Evolutionary conservation across 2,888 invertebrate species (phyloP).

Genomic region (Coenonympha glycerion): DNA sequence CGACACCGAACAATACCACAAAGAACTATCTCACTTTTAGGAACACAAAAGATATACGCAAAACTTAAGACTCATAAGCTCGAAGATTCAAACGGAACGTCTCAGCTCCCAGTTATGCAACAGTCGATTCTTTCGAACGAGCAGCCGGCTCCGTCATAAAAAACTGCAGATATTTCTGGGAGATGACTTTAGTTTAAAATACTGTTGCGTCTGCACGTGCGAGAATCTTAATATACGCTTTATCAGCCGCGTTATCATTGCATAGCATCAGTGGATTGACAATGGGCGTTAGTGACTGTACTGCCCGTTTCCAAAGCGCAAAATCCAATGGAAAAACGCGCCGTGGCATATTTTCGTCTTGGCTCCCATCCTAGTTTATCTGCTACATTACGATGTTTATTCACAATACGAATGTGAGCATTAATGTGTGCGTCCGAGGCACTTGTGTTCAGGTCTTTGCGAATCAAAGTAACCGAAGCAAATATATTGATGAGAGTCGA

Average conservation of each 20-base stretch:
- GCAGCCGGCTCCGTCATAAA: constrained; percentile 20
- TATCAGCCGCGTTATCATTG: constrained; percentile 40
- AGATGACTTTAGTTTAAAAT: constrained; percentile 21
- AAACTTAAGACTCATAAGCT: constrained; percentile 18
- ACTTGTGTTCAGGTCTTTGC: constrained; percentile 54
- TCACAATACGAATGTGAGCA: constrained; percentile 74
- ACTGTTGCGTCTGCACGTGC: constrained; percentile 7
- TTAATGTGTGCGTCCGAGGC: constrained; percentile 69
- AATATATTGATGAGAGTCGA: constrained; percentile 27
- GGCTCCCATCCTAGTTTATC: constrained; percentile 77
- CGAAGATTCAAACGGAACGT: constrained; percentile 17
- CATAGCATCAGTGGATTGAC: constrained; percentile 53
- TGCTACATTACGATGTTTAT: constrained; percentile 77
- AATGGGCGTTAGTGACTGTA: constrained; percentile 57
- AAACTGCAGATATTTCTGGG: constrained; percentile 28
- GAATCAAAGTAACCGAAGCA: constrained; percentile 25
- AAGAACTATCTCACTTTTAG: constrained; percentile 47
- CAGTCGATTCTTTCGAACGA: constrained; percentile 24
- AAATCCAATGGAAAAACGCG: constrained; percentile 75
- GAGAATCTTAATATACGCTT: constrained; percentile 27
- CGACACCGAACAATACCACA: constrained; percentile 43
- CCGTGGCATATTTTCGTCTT: constrained; percentile 76
- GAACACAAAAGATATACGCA: constrained; percentile 39
- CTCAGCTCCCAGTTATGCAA: constrained; percentile 29
- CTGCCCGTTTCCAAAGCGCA: constrained; percentile 70